Base-by-base conservation (phyloP, 2,113 vertebrate genomes). In the Piaya cayana region DNA sequence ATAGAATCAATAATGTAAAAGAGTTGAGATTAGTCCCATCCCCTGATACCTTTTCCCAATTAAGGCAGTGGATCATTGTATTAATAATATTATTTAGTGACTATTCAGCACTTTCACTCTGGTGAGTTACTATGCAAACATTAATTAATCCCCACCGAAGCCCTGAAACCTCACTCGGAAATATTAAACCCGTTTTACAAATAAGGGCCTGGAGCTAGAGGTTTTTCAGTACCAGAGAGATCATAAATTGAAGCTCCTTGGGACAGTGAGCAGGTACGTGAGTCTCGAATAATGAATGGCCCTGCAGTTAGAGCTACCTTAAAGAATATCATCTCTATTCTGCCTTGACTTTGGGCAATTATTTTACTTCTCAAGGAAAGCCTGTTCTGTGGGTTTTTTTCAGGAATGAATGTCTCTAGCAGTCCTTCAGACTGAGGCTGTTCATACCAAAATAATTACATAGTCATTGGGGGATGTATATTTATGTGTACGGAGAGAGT, bases 131-230 rank as follows among this genome's bases (percentile, higher is more conserved):
- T 82, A 39, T 32, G 20, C 49, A 95, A 96, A 95, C 49, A 83
- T 86, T 90, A 93, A 93, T 93, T 96, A 97, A 93, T 78, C n/a
- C 60, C 62, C 76, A 90, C 43, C 17, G 88, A 93, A 86, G 42
- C 25, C 68, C 19, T 26, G 52, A 88, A 88, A 86, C 27, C 32
- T 80, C 79, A 42, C 37, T 39, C 59, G 55, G 63, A 93, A 94
- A 90, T 83, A 81, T 52, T 86, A 86, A 93, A 82, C 63, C 20
- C 5, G 2, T 86, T 97, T 83, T 94, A 83, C 56, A 96, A 90
- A 95, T 56, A 94, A 82, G 55, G 27, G 77, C 90, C 75, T 83
- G 64, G 47, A 94, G 92, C 59, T 68, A 96, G 52, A 92, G 37
- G 60, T 69, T 55, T 70, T 95, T 67, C 68, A 83, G 37, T 34